Percentiles rank a stretch among this genome's conserved stretches.
These are phyloP conservation scores for Anorthoa munda DNA, from an alignment of 2,888 invertebrate genomes.

Conservation along the genomic window DNA sequence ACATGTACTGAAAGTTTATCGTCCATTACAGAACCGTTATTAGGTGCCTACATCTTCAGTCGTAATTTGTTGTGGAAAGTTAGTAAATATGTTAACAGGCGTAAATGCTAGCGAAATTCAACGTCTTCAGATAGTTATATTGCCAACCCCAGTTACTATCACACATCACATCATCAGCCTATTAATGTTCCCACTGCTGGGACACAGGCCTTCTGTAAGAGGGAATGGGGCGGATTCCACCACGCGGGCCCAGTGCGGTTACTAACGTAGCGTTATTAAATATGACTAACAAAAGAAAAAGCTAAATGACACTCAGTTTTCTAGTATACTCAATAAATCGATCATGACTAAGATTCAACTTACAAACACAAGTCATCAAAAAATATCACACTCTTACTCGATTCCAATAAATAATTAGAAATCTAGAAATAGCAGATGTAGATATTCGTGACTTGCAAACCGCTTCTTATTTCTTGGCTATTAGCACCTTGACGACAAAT, in stretches of 20 bases:
- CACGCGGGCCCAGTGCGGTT: no score
- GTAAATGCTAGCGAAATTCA: not conserved
- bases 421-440: conserved; percentile 26
- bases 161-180: no score
- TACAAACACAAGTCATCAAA: conserved; percentile 25
- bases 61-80: conserved; percentile 3
- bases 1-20: conserved; percentile 26
- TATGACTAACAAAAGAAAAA: conserved; percentile 13
- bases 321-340: conserved; percentile 10
- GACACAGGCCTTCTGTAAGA: no score
- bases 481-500: conserved; percentile 58
- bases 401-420: conserved; percentile 43
- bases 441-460: conserved; percentile 48
- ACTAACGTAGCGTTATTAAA: no score
- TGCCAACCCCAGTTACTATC: no score
- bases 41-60: conserved; percentile 6
- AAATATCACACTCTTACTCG: conserved; percentile 26
- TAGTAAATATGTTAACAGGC: not conserved
- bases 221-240: no score
- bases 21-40: conserved; percentile 30
- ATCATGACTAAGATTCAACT: conserved; percentile 11
- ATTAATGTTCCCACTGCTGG: no score
- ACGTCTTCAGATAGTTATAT: not conserved
- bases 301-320: conserved; percentile 10
- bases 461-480: conserved; percentile 24